Conservation (phyloP, 2,888 invertebrate genomes). For the Scaptomyza flava region DNA sequence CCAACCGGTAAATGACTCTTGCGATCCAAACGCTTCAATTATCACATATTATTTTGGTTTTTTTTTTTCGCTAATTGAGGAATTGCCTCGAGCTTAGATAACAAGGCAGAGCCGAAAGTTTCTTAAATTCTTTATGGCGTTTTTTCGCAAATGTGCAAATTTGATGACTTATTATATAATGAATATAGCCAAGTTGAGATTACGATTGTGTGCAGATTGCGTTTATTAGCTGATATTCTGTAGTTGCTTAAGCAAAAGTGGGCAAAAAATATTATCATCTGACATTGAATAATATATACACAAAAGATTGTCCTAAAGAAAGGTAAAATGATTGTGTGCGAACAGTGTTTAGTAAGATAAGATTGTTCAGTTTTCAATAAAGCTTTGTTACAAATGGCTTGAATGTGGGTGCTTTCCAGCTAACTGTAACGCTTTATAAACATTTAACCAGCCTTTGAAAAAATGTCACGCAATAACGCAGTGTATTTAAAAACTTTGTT, state of each 20-base stretch:
- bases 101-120: neutral
- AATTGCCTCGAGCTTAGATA: constrained; percentile 9
- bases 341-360: constrained; percentile 20
- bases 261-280: constrained; percentile 41
- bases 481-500: neutral
- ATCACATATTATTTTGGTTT: constrained; percentile 55
- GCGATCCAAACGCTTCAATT: constrained; percentile 54
- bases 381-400: neutral
- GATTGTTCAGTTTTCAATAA: constrained; percentile 14
- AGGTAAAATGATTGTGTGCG: neutral
- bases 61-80: constrained; percentile 60
- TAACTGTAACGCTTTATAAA: neutral
- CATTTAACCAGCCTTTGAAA: neutral
- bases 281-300: constrained; percentile 18
- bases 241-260: neutral
- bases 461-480: neutral
- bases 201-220: constrained; percentile 31
- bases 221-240: constrained; percentile 11
- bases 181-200: constrained; percentile 8
- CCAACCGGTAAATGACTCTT: constrained; percentile 24
- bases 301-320: neutral
- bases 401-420: neutral
- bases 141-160: constrained; percentile 40
- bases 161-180: constrained; percentile 12
- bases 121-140: neutral